Evolutionary conservation across 2,888 invertebrate species (phyloP).

Genomic region (Esperia sulphurella): DNA sequence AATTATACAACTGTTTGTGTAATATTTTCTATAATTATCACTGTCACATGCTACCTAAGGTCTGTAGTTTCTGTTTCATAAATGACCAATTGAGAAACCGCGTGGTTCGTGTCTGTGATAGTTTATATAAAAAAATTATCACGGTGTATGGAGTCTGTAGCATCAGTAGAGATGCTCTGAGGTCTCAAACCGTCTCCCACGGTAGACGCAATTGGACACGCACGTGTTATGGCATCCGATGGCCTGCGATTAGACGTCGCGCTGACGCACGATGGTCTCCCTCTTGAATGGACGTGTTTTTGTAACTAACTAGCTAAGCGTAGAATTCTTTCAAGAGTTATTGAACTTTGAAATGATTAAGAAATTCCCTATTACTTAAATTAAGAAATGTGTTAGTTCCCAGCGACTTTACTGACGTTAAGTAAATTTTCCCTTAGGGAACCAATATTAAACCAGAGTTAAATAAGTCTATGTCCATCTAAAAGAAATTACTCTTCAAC

Average conservation of each 20-base stretch:
- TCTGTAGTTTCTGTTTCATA: background rate
- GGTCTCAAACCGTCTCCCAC: conserved; percentile 60
- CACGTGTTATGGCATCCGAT: conserved; percentile 75
- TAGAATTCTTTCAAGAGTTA: conserved; percentile 12
- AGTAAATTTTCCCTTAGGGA: too few relatives aligned
- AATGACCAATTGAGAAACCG: background rate
- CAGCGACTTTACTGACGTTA: too few relatives aligned
- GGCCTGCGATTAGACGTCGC: conserved; percentile 53
- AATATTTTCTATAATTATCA: background rate
- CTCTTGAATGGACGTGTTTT: conserved; percentile 69
- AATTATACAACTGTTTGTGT: conserved; percentile 12
- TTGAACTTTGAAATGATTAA: conserved; percentile 1
- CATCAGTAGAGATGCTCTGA: conserved; percentile 23
- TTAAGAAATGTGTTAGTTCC: too few relatives aligned
- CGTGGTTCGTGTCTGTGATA: background rate
- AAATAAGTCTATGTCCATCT: too few relatives aligned
- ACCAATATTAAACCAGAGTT: too few relatives aligned
- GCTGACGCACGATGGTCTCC: conserved; percentile 52
- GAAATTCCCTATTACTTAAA: too few relatives aligned
- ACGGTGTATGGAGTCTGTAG: conserved; percentile 1
- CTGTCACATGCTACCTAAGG: background rate
- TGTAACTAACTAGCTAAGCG: conserved; percentile 54
- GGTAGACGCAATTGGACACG: conserved; percentile 72
- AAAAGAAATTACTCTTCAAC: too few relatives aligned
- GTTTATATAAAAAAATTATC: conserved; percentile 1